Base-by-base conservation (phyloP, 23 tunicate genomes). In the Pegea sp. region DNA sequence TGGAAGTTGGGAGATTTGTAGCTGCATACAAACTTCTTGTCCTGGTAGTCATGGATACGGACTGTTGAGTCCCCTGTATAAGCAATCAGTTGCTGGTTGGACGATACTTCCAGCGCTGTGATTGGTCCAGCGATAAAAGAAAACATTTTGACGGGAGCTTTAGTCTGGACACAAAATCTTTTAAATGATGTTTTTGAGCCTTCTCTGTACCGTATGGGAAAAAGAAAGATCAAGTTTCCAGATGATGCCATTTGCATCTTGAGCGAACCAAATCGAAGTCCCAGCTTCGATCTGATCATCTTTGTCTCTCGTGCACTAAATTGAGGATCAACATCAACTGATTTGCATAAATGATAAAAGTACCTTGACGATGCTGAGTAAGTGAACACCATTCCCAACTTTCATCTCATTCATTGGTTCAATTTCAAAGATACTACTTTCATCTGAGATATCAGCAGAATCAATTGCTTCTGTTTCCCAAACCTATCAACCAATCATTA, bases 391-490 rank as follows among this genome's bases (percentile, higher is more conserved):
- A 5, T 66, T 42, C 46, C 90, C 90, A 2, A 89, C 81, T 64
- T 68, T 62, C 16, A 89, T 64, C 52, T 71, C 88, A 43, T 89
- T 89, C 98, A 89, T 89, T 4, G 98, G 98, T 55, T 89, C 98
- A 18, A 89, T 51, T 46, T 77, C 90, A 53, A 89, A 89, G 3
- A 59, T 44, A 46, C 64, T 76, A 8, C 81, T 71, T 23, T 71
- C 81, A 33, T 89, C 90, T 4, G 98, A 77, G 3, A 76, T 71
- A 34, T 89, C 98, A 0, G 98, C 98, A 0, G 78, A 32, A 33
- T 89, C 98, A 24, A 89, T 89, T 16, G 98, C 77, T 64, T 89
- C 98, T 80, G 77, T 60, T 43, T 89, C 98, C 98, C 98, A 89
- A 11, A 91, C 95, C 95, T 84, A 24, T 6, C 8, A 8, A 11